Evolutionary conservation across 2,888 invertebrate species (phyloP), one percentile per base, ranked within the genome.

Genomic region (Timema podura): DNA sequence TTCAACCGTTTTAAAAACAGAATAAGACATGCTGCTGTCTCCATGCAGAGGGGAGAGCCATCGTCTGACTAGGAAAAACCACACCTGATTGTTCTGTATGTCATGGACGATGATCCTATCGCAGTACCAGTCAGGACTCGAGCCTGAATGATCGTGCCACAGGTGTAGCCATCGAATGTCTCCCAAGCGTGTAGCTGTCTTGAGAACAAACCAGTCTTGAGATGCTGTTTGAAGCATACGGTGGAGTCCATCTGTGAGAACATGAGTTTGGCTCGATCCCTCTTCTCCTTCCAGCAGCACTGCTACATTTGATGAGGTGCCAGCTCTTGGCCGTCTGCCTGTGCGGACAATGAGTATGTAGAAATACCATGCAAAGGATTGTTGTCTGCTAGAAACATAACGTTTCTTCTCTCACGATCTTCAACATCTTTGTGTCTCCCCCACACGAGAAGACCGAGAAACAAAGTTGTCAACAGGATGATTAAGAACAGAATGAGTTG

Each of bases 171-270:
- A 13, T 5, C 6, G 57, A 13, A 68, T 7, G 57, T 54, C 16
- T 8, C 68, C 68, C 46, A 68, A 48, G 13, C 44, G 15, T 0
- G 57, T 6, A 5, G 54, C 16, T 13, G 68, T 59, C 13, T 48
- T 30, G 30, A 69, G 48, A n/a, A 66, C n/a, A 44, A 69, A 69
- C 65, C 69, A 69, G n/a, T 66, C 65, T 6, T 65, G 44, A 7
- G 45, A 11, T 44, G 44, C 65, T 0, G 64, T 15, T 5, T 44
- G 48, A 11, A 69, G 45, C 11, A 69, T 49, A 3, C 13, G 49
- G 13, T 65, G 47, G 2, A 15, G 16, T n/a, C 5, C 9, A 57
- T 45, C 51, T 15, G 5, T 45, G 51, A 69, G 65, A 5, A 69
- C 47, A 48, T 69, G 69, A 0, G 44, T 44, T n/a, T 48, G 10